These are phyloP conservation scores for Cheirogaleus major DNA, from an alignment of 2,797 vertebrate species.

Conservation along the genomic window DNA sequence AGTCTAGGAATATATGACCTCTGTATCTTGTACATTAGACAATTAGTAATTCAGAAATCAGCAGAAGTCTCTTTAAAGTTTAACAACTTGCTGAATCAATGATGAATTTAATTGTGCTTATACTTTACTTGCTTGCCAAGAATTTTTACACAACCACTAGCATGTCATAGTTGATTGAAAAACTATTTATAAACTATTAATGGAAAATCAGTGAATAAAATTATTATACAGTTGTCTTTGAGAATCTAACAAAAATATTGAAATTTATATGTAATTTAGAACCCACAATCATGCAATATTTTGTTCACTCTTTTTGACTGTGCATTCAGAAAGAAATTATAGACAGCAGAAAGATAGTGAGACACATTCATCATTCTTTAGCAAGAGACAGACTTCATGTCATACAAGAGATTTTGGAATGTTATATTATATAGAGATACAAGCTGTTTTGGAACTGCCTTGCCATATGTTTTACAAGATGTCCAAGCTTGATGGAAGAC, in stretches of 20 bases:
- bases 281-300: background rate
- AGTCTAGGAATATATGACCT: background rate
- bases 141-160: conserved; percentile 6
- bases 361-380: conserved; percentile 11
- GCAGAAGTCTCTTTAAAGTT: conserved; percentile 7
- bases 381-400: conserved; percentile 29
- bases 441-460: conserved; percentile 31
- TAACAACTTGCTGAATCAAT: conserved; percentile 13
- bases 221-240: conserved; percentile 39
- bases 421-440: background rate
- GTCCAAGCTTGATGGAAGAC: background rate
- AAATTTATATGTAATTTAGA: conserved; percentile 36
- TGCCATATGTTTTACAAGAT: conserved; percentile 19
- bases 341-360: conserved; percentile 13
- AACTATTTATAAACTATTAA: conserved; percentile 2
- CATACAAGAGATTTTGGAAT: conserved; percentile 15
- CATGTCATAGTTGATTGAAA: conserved; percentile 25
- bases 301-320: conserved; percentile 36
- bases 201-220: conserved; percentile 52
- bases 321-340: conserved; percentile 34
- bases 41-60: conserved; percentile 38
- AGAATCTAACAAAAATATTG: conserved; percentile 14
- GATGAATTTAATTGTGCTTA: conserved; percentile 6
- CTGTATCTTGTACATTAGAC: background rate
- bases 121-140: conserved; percentile 52